Evolutionary conservation across 2,113 vertebrate genomes (phyloP), one percentile per base, ranked within the genome.

Genomic region (Pantherophis guttatus): DNA sequence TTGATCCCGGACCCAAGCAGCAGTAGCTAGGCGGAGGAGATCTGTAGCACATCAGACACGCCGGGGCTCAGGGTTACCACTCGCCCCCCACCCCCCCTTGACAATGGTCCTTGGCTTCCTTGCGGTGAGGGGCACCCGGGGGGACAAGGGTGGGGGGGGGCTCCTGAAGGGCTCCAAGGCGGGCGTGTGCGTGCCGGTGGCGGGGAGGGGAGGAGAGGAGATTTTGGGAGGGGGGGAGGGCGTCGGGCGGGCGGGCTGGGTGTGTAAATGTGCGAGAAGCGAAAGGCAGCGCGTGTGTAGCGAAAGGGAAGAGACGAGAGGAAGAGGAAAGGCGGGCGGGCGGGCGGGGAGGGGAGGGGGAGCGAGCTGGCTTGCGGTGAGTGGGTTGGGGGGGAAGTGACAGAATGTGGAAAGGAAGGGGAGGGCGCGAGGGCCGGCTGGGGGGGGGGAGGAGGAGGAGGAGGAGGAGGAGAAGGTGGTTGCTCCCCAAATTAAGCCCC

Each of bases 1-100:
- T 39, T 54, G 62, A 85, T 26, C 29, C 87, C 48, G 48, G 87
- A 58, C 62, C 17, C 87, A 12, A 58, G 92, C 65, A 23, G 33
- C 65, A 33, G 92, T 26, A 48, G 52, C 87, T 92, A 58, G 17
- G 87, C 58, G 92, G 87, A 26, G 48, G 15, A 89, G 53, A 19
- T 81, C 92, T 92, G 92, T 85, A 89, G 92, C 17, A 92, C 92
- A 92, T 92, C 92, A 92, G 92, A 92, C 89, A 85, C 48, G 11
- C 87, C 39, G 92, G 62, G 87, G 87, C 39, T 92, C 87, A 92
- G 92, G 87, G 87, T 89, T 89, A 81, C 62, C 87, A 8, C 62
- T 89, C 3, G 92, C 53, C 87, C 86, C 91, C 54, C 39, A 39
- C 39, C 52, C 59, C 53, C 90, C 15, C 24, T 39, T 55, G 53